Evolutionary conservation across 2,888 invertebrate genomes (phyloP).

Genomic region (Suillia variegata): DNA sequence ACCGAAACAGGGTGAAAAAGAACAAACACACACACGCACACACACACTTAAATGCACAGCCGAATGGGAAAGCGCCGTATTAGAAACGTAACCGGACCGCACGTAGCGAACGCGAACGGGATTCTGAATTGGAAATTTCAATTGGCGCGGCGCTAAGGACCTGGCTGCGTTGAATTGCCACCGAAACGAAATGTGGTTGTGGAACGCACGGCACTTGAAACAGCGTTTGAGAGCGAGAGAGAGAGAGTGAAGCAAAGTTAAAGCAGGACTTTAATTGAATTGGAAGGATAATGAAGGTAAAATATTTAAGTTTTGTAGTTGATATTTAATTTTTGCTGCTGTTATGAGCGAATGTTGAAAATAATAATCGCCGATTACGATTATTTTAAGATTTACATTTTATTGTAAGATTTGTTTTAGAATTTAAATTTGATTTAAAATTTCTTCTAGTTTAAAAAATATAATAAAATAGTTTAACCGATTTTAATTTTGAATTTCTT

Average conservation of each 20-base stretch:
- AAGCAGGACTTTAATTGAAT: not conserved
- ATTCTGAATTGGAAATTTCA: conserved; percentile 43
- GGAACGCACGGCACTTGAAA: not conserved
- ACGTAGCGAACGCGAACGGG: conserved; percentile 48
- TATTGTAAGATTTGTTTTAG: too few relatives aligned
- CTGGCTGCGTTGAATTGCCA: not conserved
- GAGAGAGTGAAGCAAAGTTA: not conserved
- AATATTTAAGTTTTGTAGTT: too few relatives aligned
- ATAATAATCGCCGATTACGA: too few relatives aligned
- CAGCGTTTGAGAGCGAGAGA: not conserved
- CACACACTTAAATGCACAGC: conserved; percentile 16
- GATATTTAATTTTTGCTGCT: too few relatives aligned
- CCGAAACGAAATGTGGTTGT: conserved; percentile 1
- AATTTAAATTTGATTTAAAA: too few relatives aligned
- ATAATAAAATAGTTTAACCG: too few relatives aligned
- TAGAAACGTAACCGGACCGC: conserved; percentile 37
- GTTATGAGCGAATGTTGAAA: too few relatives aligned
- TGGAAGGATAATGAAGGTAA: not conserved
- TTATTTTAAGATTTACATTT: too few relatives aligned
- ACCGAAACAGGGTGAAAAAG: not conserved
- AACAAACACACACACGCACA: conserved; percentile 22
- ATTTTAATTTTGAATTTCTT: too few relatives aligned
- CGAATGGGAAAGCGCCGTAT: conserved; percentile 27
- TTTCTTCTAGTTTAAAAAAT: too few relatives aligned
- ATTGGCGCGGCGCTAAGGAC: conserved; percentile 14